Base-by-base conservation (phyloP, 2,797 vertebrate species). In the Leontopithecus rosalia region DNA sequence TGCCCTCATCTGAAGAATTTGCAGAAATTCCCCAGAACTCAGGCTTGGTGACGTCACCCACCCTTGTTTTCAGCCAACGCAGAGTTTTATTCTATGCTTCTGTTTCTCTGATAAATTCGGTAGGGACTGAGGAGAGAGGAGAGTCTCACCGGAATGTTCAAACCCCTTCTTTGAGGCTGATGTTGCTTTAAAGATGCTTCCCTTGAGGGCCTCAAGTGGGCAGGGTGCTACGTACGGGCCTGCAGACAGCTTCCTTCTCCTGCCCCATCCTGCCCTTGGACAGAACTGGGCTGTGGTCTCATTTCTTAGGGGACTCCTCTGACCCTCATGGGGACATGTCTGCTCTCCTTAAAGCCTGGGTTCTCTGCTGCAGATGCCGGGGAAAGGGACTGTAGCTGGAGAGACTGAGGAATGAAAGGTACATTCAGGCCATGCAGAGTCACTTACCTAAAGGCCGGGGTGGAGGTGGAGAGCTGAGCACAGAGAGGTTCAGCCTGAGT, bases 151-250 rank as follows among this genome's bases (percentile, higher is more conserved):
- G 24, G 11, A 17, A 20, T 3, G 24, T 28, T 77, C 26, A 52
- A 50, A 58, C 9, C 36, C 30, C 1, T n/a, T 33, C 8, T 3
- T 20, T 46, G 8, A 52, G 50, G 43, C 33, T 20, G 61, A 94
- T 61, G 14, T 33, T n/a, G 24, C 7, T 30, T 39, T 13, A 26
- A 33, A 81, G 30, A 4, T 43, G 11, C 12, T 24, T 48, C 5
- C 24, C 46, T 0, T 4, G 22, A 12, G 13, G 30, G 13, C 30
- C 14, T 48, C 41, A 2, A 24, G 13, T 17, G 15, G 48, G 26
- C 15, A 1, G 14, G n/a, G 70, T 5, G 9, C 24, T 8, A 39
- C 3, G 1, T 19, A 20, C 4, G 14, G 22, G 36, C n/a, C 10
- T 46, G 33, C 33, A 7, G 26, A 67, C 28, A 12, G 50, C n/a